phyloP scores from a whole-genome alignment of 2,113 vertebrate genomes.

The Tragelaphus scriptus region DNA sequence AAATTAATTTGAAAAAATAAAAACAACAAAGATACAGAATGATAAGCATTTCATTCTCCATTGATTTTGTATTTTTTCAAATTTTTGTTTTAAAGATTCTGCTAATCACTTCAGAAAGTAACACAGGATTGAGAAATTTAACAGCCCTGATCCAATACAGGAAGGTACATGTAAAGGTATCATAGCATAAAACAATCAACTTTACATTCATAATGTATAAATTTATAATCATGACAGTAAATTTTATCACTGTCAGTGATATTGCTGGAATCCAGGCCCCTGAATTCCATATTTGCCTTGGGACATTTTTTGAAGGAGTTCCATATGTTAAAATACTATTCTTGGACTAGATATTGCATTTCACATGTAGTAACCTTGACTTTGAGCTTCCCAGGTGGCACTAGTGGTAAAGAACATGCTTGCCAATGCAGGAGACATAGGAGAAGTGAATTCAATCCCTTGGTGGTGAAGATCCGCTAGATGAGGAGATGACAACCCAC shows the following conservation, averaged over 20 bases:
- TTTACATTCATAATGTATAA: background rate
- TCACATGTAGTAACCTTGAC: background rate
- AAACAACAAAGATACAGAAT: background rate
- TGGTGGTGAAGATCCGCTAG: background rate
- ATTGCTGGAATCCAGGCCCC: background rate
- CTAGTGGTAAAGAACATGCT: background rate
- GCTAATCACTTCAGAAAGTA: background rate
- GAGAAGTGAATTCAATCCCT: background rate
- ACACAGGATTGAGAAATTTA: background rate
- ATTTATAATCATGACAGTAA: background rate
- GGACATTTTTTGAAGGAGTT: background rate
- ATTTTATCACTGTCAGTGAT: background rate
- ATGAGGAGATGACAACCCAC: background rate
- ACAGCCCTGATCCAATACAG: background rate
- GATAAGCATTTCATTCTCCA: background rate
- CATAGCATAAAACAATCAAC: background rate
- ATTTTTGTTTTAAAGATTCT: background rate
- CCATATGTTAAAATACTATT: background rate
- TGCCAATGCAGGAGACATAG: background rate
- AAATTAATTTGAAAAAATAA: background rate
- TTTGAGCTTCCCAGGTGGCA: background rate
- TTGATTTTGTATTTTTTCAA: background rate
- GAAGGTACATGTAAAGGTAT: background rate
- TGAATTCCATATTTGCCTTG: background rate
- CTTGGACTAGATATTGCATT: background rate